phyloP scores from a whole-genome alignment of 2,888 invertebrate genomes.

The Agrotis segetum region DNA sequence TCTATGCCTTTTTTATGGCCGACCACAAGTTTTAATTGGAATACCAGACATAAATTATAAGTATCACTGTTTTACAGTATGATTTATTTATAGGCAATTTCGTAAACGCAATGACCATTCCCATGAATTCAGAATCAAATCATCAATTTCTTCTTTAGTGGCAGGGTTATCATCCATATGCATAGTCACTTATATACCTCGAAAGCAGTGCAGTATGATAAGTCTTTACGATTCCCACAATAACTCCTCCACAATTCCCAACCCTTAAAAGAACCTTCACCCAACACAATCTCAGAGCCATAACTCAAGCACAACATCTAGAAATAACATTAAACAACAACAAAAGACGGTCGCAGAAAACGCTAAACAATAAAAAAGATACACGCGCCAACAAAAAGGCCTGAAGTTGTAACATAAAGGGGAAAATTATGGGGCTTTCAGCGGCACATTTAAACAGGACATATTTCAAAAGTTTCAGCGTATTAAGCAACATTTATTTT shows the following conservation, averaged over 20 bases:
- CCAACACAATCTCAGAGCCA: slow-evolving; percentile 43
- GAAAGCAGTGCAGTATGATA: background rate
- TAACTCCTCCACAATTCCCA: background rate
- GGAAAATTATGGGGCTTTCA: slow-evolving; percentile 89
- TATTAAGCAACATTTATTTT: slow-evolving; percentile 91
- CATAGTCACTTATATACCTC: background rate
- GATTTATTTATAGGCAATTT: no score
- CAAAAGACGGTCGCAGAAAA: slow-evolving; percentile 71
- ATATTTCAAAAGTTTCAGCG: slow-evolving; percentile 91
- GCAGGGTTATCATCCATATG: background rate
- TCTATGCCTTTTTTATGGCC: no score
- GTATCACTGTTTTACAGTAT: background rate
- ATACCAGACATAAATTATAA: background rate
- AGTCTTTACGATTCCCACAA: slow-evolving; percentile 5
- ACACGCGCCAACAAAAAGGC: slow-evolving; percentile 80
- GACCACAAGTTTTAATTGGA: background rate
- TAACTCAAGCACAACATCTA: slow-evolving; percentile 55
- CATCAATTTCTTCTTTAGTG: background rate
- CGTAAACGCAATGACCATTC: no score
- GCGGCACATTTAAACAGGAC: slow-evolving; percentile 89
- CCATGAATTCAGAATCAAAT: no score
- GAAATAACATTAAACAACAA: slow-evolving; percentile 64
- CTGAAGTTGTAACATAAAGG: slow-evolving; percentile 86
- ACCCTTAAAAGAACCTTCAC: slow-evolving; percentile 39
- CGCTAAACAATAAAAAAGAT: slow-evolving; percentile 82